phyloP scores from a whole-genome alignment of 2,888 invertebrate species.

The Augochlorella aurata region DNA sequence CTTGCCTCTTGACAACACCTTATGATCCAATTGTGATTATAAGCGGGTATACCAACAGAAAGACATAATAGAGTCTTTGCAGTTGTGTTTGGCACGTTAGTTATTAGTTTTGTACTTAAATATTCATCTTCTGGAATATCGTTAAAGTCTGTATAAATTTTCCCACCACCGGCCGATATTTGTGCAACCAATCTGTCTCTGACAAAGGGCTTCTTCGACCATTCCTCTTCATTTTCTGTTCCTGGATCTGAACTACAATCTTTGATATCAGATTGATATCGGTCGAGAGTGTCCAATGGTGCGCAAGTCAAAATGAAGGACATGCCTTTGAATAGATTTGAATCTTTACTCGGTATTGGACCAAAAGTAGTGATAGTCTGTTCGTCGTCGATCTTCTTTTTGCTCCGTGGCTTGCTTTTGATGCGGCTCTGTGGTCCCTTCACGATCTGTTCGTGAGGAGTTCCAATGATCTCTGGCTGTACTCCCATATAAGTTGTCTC shows the following conservation, averaged over 20 bases:
- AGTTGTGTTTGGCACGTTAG: conserved; percentile 88
- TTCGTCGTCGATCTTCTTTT: conserved; percentile 67
- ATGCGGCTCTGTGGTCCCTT: conserved; percentile 77
- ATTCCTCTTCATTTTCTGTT: conserved; percentile 84
- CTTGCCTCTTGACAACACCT: conserved; percentile 83
- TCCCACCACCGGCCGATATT: conserved; percentile 86
- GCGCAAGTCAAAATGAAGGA: conserved; percentile 85
- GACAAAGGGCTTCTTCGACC: conserved; percentile 82
- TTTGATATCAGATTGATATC: conserved; percentile 72
- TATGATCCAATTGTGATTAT: conserved; percentile 89
- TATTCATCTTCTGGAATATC: conserved; percentile 84
- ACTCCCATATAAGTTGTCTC: conserved; percentile 66
- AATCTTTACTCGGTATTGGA: conserved; percentile 83
- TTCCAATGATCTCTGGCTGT: conserved; percentile 73
- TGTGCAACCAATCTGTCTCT: conserved; percentile 85
- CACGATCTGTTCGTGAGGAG: conserved; percentile 62
- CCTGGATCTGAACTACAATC: conserved; percentile 81
- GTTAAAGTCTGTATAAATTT: conserved; percentile 84
- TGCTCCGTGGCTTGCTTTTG: conserved; percentile 82
- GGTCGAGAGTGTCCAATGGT: conserved; percentile 77
- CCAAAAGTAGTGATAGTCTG: conserved; percentile 83
- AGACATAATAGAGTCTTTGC: conserved; percentile 89
- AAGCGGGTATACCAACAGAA: conserved; percentile 85
- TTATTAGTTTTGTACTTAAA: conserved; percentile 84
- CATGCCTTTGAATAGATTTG: conserved; percentile 83